Conservation (phyloP, 2,113 vertebrate species). For the Rhinopomastus cyanomelas region DNA sequence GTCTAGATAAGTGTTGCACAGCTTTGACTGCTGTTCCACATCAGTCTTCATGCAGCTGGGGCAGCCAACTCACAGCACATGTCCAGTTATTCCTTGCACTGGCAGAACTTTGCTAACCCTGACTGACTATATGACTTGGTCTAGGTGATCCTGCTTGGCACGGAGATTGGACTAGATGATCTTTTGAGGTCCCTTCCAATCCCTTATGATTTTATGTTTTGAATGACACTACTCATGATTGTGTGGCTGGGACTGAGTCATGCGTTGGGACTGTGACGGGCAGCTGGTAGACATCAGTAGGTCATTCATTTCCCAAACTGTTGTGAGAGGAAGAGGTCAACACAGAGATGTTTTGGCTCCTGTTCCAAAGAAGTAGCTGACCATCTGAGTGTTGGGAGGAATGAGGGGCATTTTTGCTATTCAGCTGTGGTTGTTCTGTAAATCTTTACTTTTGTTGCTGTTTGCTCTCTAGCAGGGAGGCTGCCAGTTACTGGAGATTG, state of each 20-base stretch:
- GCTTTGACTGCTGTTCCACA: not conserved
- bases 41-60: not conserved
- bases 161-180: too few relatives aligned
- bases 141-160: too few relatives aligned
- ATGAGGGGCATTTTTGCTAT: not conserved
- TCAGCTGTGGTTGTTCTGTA: not conserved
- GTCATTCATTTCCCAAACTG: not conserved
- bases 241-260: not conserved
- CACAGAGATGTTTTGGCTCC: not conserved
- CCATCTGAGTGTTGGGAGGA: not conserved
- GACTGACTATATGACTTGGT: too few relatives aligned
- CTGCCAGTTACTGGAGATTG: not conserved
- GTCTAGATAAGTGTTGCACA: not conserved
- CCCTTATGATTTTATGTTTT: too few relatives aligned
- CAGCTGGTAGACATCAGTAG: not conserved
- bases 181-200: too few relatives aligned
- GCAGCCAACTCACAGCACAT: not conserved
- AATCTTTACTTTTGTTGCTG: not conserved
- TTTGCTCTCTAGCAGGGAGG: not conserved
- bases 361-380: not conserved
- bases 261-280: not conserved
- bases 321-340: not conserved
- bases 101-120: not conserved
- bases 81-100: not conserved
- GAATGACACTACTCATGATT: not conserved